Evolutionary conservation across 2,113 vertebrate species (phyloP), one percentile per base, ranked within the genome.

Genomic region (Nestor notabilis): DNA sequence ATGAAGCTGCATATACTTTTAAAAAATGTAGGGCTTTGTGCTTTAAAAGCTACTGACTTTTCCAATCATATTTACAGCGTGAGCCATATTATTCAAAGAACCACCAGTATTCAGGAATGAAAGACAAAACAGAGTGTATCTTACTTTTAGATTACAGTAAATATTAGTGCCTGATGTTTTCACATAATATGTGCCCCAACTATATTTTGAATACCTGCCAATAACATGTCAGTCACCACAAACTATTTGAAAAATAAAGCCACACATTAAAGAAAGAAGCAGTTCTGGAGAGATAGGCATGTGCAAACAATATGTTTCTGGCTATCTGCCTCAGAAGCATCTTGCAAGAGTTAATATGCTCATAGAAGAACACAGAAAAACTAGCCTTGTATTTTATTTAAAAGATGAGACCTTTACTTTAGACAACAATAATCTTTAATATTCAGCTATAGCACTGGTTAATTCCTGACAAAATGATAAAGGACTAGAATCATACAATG

Each of bases 391-490:
- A 4, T 49, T 50, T 84, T 47, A 68, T 68, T 89, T 87, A 69
- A 72, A 82, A 87, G 29, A 39, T 44, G 29, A 72, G 47, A 52
- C 39, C 50, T 82, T 81, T 89, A 31, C 37, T 89, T 83, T 7
- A 70, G 56, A 77, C 28, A 86, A 61, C 13, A 69, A 61, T 53
- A 68, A 72, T 56, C 44, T 91, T 93, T 39, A 91, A 74, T 90
- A 74, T 93, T 80, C 81, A 88, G 31, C 58, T 44, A 27, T 13
- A 81, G 46, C 29, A 81, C 18, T 46, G 49, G 71, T 39, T 92
- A 85, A 92, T 80, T 97, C 53, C 71, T 83, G 79, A 87, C 71
- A 95, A 80, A 77, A 86, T 43, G n/a, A 90, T 77, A 66, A 90
- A 95, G 63, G 83, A 74, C 25, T 49, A n/a, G 50, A 53, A 83